These are phyloP conservation scores for Patiria miniata DNA, from an alignment of 35 echinoderm and acorn worm species.

Conservation along the genomic window DNA sequence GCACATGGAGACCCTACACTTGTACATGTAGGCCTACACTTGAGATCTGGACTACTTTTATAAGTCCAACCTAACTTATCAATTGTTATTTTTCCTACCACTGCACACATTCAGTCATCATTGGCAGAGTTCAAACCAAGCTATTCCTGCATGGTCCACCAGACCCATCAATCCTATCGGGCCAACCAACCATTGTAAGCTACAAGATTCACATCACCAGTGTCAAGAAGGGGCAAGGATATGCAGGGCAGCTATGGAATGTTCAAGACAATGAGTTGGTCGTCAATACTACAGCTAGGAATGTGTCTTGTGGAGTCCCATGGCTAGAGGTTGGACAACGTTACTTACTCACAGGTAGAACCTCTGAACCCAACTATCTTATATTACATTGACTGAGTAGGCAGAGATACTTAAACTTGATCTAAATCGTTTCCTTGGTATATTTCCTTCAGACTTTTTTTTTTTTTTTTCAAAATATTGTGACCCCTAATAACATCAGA, in stretches of 20 bases:
- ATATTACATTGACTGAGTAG: no score
- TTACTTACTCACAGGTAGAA: slow-evolving; percentile 39
- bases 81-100: background rate
- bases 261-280: background rate
- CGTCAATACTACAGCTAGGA: slow-evolving; percentile 22
- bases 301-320: slow-evolving; percentile 34
- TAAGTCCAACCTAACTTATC: no score
- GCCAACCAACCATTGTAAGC: slow-evolving; percentile 9
- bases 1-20: no score
- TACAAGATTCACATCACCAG: slow-evolving; percentile 3
- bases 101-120: no score
- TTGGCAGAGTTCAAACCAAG: slow-evolving; percentile 35
- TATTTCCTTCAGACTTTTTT: no score
- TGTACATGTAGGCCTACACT: no score
- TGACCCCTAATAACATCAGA: no score
- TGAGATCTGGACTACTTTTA: no score
- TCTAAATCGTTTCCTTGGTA: no score
- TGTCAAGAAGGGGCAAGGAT: slow-evolving; percentile 37
- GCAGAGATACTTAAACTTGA: no score
- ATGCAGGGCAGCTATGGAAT: background rate
- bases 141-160: background rate
- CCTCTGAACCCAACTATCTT: background rate
- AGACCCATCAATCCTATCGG: background rate
- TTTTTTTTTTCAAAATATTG: no score
- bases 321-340: slow-evolving; percentile 22